Conservation (phyloP, 1,140 invertebrate genomes). For the Monomorium pharaonis region DNA sequence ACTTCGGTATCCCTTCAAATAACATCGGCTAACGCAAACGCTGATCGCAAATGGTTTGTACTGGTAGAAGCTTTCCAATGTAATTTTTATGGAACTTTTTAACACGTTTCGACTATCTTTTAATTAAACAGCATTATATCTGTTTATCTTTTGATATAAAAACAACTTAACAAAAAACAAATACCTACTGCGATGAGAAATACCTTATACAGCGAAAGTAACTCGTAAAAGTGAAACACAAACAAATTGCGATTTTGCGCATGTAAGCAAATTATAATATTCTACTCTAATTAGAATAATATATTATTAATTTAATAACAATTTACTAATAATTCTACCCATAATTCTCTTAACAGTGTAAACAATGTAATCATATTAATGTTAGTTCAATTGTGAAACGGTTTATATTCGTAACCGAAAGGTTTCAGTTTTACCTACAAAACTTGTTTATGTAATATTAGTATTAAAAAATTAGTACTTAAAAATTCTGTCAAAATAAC, state of each 20-base stretch:
- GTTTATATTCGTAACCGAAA: neutral
- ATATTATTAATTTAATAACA: neutral
- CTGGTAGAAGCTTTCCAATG: neutral
- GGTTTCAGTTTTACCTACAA: neutral
- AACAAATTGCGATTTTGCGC: neutral
- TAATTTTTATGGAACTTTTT: slow-evolving; percentile 33
- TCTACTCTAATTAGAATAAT: neutral
- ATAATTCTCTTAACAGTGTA: neutral
- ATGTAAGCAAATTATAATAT: neutral
- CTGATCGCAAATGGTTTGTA: neutral
- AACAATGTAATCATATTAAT: neutral
- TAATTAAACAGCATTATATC: slow-evolving; percentile 2
- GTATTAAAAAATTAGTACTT: neutral
- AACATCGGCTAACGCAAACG: neutral
- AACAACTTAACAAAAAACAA: slow-evolving; percentile 3
- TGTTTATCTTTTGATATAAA: neutral
- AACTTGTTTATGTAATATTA: neutral
- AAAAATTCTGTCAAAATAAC: neutral
- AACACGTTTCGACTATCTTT: slow-evolving; percentile 20
- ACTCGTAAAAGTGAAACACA: neutral
- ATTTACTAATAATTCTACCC: neutral
- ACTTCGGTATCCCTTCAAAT: slow-evolving; percentile 33
- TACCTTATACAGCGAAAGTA: no score
- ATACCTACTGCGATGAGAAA: neutral
- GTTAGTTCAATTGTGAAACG: neutral